Evolutionary conservation across 2,113 vertebrate species (phyloP), one percentile per base, ranked within the genome.

Genomic region (Psilopsiagon aymara): DNA sequence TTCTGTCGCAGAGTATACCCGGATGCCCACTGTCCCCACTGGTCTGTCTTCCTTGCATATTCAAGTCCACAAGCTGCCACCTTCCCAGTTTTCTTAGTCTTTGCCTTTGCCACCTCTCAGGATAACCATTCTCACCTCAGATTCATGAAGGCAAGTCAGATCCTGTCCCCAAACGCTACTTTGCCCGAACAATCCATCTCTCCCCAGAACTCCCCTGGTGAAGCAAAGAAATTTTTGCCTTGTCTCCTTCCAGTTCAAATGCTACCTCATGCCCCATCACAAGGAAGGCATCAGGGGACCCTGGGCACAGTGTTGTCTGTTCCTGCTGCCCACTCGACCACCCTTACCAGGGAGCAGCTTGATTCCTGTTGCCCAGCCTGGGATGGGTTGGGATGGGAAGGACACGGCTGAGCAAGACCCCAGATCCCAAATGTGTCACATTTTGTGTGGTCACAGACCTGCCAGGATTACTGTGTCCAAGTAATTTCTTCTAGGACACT

Each of bases 281-380:
- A 71, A 31, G 13, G 27, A 18, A 47, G 21, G 23, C 14, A 64
- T n/a, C 9, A 28, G 46, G 51, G 75, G 37, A 67, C 8, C 21
- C 9, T 17, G 21, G 43, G 27, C 35, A 57, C 8, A 33, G 44
- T 2, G 2, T 0, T 39, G 27, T 23, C 27, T 33, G 11, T 69
- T n/a, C n/a, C 69, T 77, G 37, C 67, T 52, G n/a, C 69, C 52
- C 16, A 60, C 17, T 19, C 3, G 1, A 46, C 37, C 43, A 24
- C 31, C 14, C 11, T 62, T n/a, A 14, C 17, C 9, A 10, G 4
- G 41, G 11, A 83, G 7, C 39, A 74, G 31, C n/a, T 43, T 1
- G 6, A 6, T 46, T 83, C 68, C 39, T 55, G 59, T 68, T 86
- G 47, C 21, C 17, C 4, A 2, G 37, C 3, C 2, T 9, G 28